Evolutionary conservation across 1,140 invertebrate species (phyloP), one percentile per base, ranked within the genome.

Genomic region (Drosophila watanabei): DNA sequence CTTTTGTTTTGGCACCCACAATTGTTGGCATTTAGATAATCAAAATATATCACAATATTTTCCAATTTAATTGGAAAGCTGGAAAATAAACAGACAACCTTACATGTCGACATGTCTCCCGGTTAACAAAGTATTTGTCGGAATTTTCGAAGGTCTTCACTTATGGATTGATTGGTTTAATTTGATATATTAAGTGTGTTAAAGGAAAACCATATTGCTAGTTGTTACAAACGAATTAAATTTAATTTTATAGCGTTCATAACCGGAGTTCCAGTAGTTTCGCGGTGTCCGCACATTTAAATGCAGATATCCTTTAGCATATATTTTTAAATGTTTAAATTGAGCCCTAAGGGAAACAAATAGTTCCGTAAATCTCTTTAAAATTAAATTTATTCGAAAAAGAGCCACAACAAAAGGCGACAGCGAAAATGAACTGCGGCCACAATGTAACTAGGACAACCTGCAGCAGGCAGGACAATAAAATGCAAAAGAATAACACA

Each of bases 31-130:
- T 71, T 78, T 57, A 62, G 62, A 72, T 79, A 71, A 75, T 70
- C 65, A 68, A 82, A 82, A 86, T 70, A 56, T 75, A 79, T 75
- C 61, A 76, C 58, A 80, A 80, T 80, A 66, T 84, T 84, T 84
- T 84, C 43, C 57, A 46, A 68, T 84, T 84, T 71, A 80, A 84
- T 84, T 80, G 81, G 48, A 72, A 58, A 52, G 46, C 54, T 37
- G 28, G 32, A 58, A 79, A 64, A 54, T 24, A 49, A 62, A 56
- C 20, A 56, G 39, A 58, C 7, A 30, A n/a, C 56, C 37, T 46
- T 14, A n/a, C 32, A 43, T 10, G 4, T 30, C 16, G 5, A 46
- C 33, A 51, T 51, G 33, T 24, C 18, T 63, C 33, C 10, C 48
- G 61, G 78, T 84, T 61, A 45, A 48, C 46, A 51, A 57, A 61